These are phyloP conservation scores for Aphelinus certus DNA, from an alignment of 1,140 invertebrate genomes.

Conservation along the genomic window DNA sequence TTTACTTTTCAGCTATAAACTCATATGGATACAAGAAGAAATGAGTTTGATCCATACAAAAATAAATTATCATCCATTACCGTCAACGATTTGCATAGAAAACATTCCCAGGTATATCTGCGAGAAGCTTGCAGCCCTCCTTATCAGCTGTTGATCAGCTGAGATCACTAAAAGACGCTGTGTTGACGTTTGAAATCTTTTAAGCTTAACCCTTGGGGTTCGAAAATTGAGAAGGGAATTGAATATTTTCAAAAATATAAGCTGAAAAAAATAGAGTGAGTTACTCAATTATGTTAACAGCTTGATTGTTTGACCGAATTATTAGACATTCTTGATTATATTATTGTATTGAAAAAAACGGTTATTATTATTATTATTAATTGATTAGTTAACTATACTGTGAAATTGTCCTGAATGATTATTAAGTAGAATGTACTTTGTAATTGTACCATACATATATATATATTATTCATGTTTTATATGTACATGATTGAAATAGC, in stretches of 20 bases:
- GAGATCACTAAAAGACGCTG: background rate
- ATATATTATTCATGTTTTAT: conserved; percentile 17
- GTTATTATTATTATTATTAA: conserved; percentile 14
- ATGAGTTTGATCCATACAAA: conserved; percentile 35
- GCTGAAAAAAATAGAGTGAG: too few species aligned
- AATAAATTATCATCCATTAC: too few species aligned
- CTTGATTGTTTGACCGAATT: too few species aligned
- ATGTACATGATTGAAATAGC: background rate
- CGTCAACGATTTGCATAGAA: too few species aligned
- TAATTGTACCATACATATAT: conserved; percentile 23
- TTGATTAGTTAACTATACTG: conserved; percentile 10
- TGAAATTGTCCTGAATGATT: conserved; percentile 12
- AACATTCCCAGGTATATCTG: too few species aligned
- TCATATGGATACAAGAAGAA: conserved; percentile 79
- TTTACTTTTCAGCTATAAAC: conserved; percentile 75
- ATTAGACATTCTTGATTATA: background rate
- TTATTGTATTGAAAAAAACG: conserved; percentile 1
- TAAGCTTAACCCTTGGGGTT: too few species aligned
- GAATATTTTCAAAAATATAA: too few species aligned
- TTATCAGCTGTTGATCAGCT: conserved; percentile 12
- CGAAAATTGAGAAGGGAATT: too few species aligned
- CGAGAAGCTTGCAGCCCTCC: background rate
- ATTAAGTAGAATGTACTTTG: conserved; percentile 9
- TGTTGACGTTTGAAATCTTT: too few species aligned
- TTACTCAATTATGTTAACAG: too few species aligned